Evolutionary conservation across 2,113 vertebrate genomes (phyloP), one percentile per base, ranked within the genome.

Genomic region (Ovibos moschatus): DNA sequence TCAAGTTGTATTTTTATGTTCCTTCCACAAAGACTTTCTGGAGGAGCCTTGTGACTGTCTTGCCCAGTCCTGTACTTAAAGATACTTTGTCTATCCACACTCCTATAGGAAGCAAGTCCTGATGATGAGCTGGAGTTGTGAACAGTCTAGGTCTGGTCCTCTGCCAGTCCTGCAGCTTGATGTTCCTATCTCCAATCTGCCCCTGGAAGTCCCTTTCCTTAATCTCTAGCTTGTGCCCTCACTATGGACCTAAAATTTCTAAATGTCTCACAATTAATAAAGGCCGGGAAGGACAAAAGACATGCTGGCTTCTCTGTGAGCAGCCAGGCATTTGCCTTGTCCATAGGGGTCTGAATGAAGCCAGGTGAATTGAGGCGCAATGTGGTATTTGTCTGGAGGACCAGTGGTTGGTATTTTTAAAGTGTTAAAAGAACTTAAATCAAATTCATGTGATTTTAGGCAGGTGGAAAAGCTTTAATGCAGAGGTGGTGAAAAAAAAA

Each of bases 371-470:
- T 55, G 58, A 89, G 60, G 28, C 12, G 40, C n/a, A 55, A 92
- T 36, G 27, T 71, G 83, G 28, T 43, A 58, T 84, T 94, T 92
- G 19, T 94, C 36, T 88, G 43, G 47, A 91, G 79, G 14, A 83
- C 23, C 1, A 64, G 19, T 43, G 30, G 30, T 71, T 87, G 33
- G 15, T 53, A 74, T 89, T 93, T 97, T 95, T 15, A 94, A 96
- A 71, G 43, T 89, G 36, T 91, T 50, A 91, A 88, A 91, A 82
- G 21, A 76, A 82, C 36, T 71, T 94, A 36, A 93, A 87, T 92
- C 14, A 94, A 89, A 96, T 88, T 85, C 17, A 36, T 89, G 12
- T 93, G 79, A 94, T 40, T 92, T 96, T 55, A 89, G 84, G 84
- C 64, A 94, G 58, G 64, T 96, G 64, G 51, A 47, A 93, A 96